Evolutionary conservation across 2,113 vertebrate species (phyloP), one percentile per base, ranked within the genome.

Genomic region (Sminthopsis crassicaudata): DNA sequence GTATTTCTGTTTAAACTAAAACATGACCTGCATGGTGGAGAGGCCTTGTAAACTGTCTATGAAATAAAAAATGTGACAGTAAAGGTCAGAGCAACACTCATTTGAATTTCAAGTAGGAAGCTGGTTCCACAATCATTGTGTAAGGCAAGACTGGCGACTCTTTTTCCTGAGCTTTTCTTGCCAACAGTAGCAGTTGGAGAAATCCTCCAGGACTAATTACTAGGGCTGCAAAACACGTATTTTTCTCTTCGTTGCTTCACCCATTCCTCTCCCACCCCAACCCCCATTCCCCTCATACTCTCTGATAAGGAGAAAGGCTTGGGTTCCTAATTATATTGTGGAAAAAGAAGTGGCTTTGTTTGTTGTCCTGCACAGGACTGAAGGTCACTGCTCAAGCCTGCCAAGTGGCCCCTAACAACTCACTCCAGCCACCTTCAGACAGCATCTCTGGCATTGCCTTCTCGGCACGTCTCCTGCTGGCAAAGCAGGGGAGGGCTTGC

Each of bases 1-100:
- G 96, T 98, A 98, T 99, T 98, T 98, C 98, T 99, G 98, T 99
- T 99, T 99, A 99, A 99, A 98, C 98, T 99, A 98, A 99, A 99
- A 99, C 98, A 99, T 99, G 98, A 99, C 98, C 98, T 98, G 98
- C 98, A 98, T 98, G 97, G 98, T 97, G 97, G 98, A 98, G 98
- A 98, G 98, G 98, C 98, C 99, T 99, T 99, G 98, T 99, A 99
- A 99, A 99, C 98, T 98, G 98, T 98, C 98, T 98, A 97, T 22
- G 97, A 99, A 98, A 98, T 98, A 98, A 98, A 98, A 98, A 98
- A 98, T 98, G 97, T 98, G 98, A 99, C 98, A 98, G 98, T 97
- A 98, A 99, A 99, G 98, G 99, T 99, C 98, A 99, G 98, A 97
- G 96, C 97, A 50, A 55, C 95, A 54, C 98, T 98, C 97, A 98